phyloP scores from a whole-genome alignment of 1,140 invertebrate genomes.

The Papilio polyxenes region DNA sequence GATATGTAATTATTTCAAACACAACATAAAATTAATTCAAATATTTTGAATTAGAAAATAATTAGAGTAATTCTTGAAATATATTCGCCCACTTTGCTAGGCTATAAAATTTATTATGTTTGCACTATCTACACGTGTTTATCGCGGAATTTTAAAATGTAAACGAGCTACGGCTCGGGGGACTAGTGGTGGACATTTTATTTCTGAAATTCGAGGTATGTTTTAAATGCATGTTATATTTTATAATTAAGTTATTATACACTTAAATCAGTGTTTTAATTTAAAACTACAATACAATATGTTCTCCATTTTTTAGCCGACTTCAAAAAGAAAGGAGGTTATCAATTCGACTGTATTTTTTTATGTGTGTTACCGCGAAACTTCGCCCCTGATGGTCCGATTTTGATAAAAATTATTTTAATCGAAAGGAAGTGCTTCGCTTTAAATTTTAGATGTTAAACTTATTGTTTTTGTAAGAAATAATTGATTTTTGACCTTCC shows the following conservation, averaged over 20 bases:
- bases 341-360: no score
- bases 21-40: not conserved
- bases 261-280: not conserved
- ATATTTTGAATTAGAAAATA: conserved; percentile 6
- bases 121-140: conserved; percentile 71
- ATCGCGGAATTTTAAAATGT: conserved; percentile 74
- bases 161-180: conserved; percentile 60
- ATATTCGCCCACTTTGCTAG: conserved; percentile 44
- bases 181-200: conserved; percentile 22
- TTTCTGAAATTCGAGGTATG: not conserved
- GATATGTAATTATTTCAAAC: not conserved
- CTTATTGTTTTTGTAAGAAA: no score
- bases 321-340: no score
- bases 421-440: not conserved
- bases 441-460: no score
- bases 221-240: not conserved
- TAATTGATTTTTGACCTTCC: no score
- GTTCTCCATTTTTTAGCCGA: no score
- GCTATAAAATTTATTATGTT: conserved; percentile 65
- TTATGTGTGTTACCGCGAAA: no score
- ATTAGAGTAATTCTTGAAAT: conserved; percentile 10
- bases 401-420: no score
- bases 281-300: not conserved
- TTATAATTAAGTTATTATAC: not conserved
- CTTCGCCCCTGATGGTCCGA: no score